Base-by-base conservation (phyloP, 2,113 vertebrate genomes). In the Manacus vitellinus region DNA sequence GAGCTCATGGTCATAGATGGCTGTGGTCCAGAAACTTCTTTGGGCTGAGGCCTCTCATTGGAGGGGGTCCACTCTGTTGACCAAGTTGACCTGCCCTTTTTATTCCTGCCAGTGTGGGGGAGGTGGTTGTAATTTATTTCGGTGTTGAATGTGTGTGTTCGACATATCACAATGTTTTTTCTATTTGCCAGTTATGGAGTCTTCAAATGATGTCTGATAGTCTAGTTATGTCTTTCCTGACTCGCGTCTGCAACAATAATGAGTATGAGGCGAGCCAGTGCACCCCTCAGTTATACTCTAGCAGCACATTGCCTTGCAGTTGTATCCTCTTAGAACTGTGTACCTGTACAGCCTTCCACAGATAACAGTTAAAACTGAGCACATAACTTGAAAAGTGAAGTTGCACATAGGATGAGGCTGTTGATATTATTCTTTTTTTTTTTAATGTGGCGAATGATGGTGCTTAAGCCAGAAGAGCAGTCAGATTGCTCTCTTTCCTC, bases 1-100 rank as follows among this genome's bases (percentile, higher is more conserved):
- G 13, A 7, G 28, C 2, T 61, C 3, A 0, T 54, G 44, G 7
- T 59, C 6, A 9, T 21, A 31, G 23, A 52, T 11, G 28, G 10
- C 14, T 22, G 24, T 33, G 12, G 20, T 18, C 39, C 1, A 1
- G 46, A 68, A 75, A 47, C 3, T 30, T 30, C 39, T 54, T 24
- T 61, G 46, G 44, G 23, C 10, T 0, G 0, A 61, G 11, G 13
- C 7, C 10, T n/a, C 33, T 52, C 39, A 25, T 10, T 21, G 54
- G 6, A 20, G 10, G 43, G 31, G 10, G 4, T 59, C 12, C 33
- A 74, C 8, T 17, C 23, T 74, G 7, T 33, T 30, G 52, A 39
- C 19, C 8, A 14, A n/a, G 33, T 4, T 3, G 7, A 67, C 44
- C 37, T 82, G 7, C 3, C 8, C 8, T 66, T 55, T 35, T 27